A percentile compares a stretch with the other conserved stretches of the same genome.
phyloP scores from a whole-genome alignment of 2,797 vertebrate species.

The Oryzias sinensis region DNA sequence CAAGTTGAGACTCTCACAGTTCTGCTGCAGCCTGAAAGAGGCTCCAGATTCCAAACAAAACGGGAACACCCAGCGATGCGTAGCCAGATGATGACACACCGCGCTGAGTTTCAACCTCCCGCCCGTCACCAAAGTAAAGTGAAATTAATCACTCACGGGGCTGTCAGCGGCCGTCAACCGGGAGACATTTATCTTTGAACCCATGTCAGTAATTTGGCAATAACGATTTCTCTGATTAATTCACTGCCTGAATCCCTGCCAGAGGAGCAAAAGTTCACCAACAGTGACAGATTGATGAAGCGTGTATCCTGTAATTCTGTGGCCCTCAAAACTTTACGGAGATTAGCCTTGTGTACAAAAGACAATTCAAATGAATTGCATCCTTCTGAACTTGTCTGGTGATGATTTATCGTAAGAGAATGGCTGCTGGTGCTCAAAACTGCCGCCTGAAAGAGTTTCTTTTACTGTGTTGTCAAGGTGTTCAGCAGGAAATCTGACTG shows the following conservation, averaged over 20 bases:
- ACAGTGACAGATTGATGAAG: conserved; percentile 69
- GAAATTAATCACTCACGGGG: conserved; percentile 66
- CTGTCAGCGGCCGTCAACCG: conserved; percentile 62
- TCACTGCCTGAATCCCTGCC: conserved; percentile 65
- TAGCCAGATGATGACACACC: conserved; percentile 22
- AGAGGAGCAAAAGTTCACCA: conserved; percentile 67
- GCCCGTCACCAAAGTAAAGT: conserved; percentile 60
- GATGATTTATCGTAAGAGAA: conserved; percentile 30
- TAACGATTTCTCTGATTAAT: conserved; percentile 76
- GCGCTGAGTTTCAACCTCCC: conserved; percentile 47
- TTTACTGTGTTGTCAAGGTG: conserved; percentile 4
- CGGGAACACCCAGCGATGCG: conserved; percentile 22
- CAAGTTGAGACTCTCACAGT: conserved; percentile 62
- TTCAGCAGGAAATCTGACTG: no score
- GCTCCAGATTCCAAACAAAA: conserved; percentile 23
- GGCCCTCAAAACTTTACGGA: conserved; percentile 57
- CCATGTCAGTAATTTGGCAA: conserved; percentile 75
- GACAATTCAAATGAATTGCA: conserved; percentile 52
- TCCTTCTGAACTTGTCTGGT: conserved; percentile 27
- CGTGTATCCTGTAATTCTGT: conserved; percentile 57
- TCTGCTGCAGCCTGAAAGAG: conserved; percentile 13
- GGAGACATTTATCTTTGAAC: conserved; percentile 75
- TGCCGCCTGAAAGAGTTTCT: not conserved
- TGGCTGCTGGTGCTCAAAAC: conserved; percentile 12
- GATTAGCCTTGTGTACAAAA: conserved; percentile 58